A percentile compares a stretch with the other conserved stretches of the same genome.
Conservation (phyloP, 2,888 invertebrate genomes). For the Arctia plantaginis region DNA sequence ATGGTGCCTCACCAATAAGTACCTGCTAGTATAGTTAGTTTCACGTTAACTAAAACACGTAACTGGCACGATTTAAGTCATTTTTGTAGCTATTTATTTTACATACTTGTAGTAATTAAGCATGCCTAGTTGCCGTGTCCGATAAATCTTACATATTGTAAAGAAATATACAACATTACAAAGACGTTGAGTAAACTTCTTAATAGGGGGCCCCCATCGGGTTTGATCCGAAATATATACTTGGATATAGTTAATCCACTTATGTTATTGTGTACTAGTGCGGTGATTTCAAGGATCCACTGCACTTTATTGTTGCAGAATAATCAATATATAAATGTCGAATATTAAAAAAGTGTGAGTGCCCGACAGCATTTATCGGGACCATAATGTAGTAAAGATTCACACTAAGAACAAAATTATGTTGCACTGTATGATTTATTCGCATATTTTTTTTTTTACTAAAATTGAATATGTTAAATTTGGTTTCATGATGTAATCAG, state of each 20-base stretch:
- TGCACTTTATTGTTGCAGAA: neutral
- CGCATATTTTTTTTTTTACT: too few species aligned
- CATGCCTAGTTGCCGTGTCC: conserved; percentile 32
- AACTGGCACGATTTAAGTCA: conserved; percentile 35
- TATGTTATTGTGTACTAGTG: neutral
- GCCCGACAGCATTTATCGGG: too few species aligned
- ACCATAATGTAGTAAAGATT: neutral
- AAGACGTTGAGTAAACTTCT: neutral
- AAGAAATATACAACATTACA: neutral
- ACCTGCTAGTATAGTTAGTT: conserved; percentile 72
- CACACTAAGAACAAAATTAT: neutral
- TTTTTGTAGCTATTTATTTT: conserved; percentile 40
- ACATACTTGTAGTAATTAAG: conserved; percentile 32
- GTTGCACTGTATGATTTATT: neutral
- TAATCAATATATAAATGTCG: neutral
- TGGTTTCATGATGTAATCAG: neutral
- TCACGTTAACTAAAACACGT: conserved; percentile 26
- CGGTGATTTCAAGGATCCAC: neutral
- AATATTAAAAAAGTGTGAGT: neutral
- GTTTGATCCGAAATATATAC: neutral
- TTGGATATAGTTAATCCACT: neutral
- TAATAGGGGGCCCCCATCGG: neutral
- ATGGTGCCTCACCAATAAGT: conserved; percentile 77
- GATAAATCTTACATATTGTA: neutral
- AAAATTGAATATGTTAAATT: neutral